Percentiles rank a stretch among this genome's conserved stretches.
Conservation (phyloP, 2,888 invertebrate species). For the Apeira syringaria region DNA sequence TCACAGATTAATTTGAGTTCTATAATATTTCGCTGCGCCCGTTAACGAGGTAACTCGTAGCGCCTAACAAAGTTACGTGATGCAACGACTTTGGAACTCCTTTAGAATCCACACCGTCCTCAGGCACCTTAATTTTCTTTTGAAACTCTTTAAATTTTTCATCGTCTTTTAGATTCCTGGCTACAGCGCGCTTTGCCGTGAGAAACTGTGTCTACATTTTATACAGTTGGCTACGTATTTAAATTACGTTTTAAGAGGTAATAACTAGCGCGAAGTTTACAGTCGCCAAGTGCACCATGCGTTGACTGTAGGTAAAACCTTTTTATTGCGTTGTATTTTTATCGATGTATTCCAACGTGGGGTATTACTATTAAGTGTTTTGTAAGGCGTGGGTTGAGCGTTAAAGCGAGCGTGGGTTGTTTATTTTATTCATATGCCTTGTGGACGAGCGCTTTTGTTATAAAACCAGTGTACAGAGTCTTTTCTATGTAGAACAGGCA, state of each 20-base stretch:
- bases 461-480: slow-evolving; percentile 48
- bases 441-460: slow-evolving; percentile 53
- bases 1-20: slow-evolving; percentile 64
- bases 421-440: slow-evolving; percentile 69
- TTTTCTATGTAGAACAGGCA: slow-evolving; percentile 61
- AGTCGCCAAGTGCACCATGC: slow-evolving; percentile 45
- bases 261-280: slow-evolving; percentile 46
- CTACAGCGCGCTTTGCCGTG: slow-evolving; percentile 46
- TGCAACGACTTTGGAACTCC: slow-evolving; percentile 59
- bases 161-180: slow-evolving; percentile 61
- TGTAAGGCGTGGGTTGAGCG: slow-evolving; percentile 59
- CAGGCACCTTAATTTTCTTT: slow-evolving; percentile 70
- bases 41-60: slow-evolving; percentile 73
- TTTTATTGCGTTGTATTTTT: slow-evolving; percentile 66
- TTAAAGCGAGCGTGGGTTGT: slow-evolving; percentile 64
- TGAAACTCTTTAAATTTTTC: slow-evolving; percentile 72
- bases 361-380: slow-evolving; percentile 69
- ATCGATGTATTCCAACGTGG: slow-evolving; percentile 57
- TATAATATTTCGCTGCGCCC: slow-evolving; percentile 58
- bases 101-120: slow-evolving; percentile 49
- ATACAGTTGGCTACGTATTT: slow-evolving; percentile 36
- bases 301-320: slow-evolving; percentile 45
- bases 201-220: slow-evolving; percentile 47
- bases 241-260: slow-evolving; percentile 39
- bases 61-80: slow-evolving; percentile 70